A percentile compares a stretch with the other conserved stretches of the same genome.
phyloP scores from a whole-genome alignment of 2,113 vertebrate genomes.

The Corydoras sp. region DNA sequence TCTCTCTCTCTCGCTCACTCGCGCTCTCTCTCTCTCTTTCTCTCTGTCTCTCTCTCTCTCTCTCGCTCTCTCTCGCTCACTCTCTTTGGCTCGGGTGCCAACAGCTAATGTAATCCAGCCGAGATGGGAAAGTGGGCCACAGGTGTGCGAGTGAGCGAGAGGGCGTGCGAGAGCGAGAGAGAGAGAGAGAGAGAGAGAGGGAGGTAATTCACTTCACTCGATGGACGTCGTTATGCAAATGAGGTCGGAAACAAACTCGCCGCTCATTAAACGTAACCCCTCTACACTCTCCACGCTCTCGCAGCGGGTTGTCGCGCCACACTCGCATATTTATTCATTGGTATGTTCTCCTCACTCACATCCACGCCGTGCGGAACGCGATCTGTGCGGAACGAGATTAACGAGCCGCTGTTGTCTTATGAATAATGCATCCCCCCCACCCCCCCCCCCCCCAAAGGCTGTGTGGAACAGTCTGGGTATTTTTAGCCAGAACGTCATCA shows the following conservation, averaged over 20 bases:
- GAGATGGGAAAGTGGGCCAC: no score
- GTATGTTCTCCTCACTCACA: constrained; percentile 1
- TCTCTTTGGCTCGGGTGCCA: no score
- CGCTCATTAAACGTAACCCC: constrained; percentile 2
- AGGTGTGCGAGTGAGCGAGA: no score
- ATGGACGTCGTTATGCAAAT: neutral
- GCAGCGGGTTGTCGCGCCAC: constrained; percentile 11
- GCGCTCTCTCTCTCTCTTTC: constrained; percentile 29
- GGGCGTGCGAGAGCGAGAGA: no score
- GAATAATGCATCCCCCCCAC: constrained; percentile 78
- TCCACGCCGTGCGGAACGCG: constrained; percentile 67
- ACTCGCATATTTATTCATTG: constrained; percentile 4
- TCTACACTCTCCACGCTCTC: neutral
- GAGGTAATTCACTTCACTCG: neutral
- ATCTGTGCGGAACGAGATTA: constrained; percentile 87
- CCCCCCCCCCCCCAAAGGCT: constrained; percentile 59
- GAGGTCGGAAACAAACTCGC: neutral
- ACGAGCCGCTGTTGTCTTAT: constrained; percentile 75
- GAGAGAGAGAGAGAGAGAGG: no score
- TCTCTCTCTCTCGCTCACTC: constrained; percentile 8
- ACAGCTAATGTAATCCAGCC: no score
- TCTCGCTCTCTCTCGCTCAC: no score
- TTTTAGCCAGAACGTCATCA: constrained; percentile 28
- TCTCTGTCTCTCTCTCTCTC: constrained; percentile 48
- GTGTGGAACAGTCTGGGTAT: constrained; percentile 74